Base-by-base conservation (phyloP, 2,797 vertebrate species). In the Glyptemys insculpta region DNA sequence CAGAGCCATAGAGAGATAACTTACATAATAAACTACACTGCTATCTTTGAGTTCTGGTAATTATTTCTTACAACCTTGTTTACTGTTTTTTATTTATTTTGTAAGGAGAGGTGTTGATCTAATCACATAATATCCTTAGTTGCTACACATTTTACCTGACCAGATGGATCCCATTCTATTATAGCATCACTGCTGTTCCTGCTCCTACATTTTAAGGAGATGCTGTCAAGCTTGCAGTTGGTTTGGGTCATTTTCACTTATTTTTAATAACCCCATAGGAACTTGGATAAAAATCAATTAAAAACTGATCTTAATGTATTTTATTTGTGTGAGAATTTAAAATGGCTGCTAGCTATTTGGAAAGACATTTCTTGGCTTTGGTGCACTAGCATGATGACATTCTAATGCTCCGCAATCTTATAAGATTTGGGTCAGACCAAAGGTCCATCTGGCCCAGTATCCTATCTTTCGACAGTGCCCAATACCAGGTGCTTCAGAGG, bases 291-390 rank as follows among this genome's bases (percentile, higher is more conserved):
- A 72, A 37, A 21, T 12, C 74, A 94, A 37, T 85, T 94, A 83
- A 91, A 97, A 92, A 87, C 83, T 92, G 3, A 82, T 92, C 44
- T 91, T 81, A 37, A 65, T 41, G 49, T 96, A 95, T 62, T 54
- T 94, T 95, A 74, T 93, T 90, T 72, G 91, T 86, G 62, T 29
- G 84, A 84, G n/a, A n/a, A 12, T 92, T 92, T 90, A 84, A 95
- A 95, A 91, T 12, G 49, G 27, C 41, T 94, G 52, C 65, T 83
- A 54, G 83, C 68, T 95, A 89, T 97, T 93, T 94, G 47, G 37
- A 91, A 90, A 87, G 14, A 62, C 59, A 62, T 62, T 57, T 37
- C 78, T 16, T 81, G 83, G 50, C 56, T 93, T 92, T 47, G 25
- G 80, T 80, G 56, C 79, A 79, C 50, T 86, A 76, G 7, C 49